phyloP scores from a whole-genome alignment of 2,888 invertebrate genomes.

The Sphecodes monilicornis region DNA sequence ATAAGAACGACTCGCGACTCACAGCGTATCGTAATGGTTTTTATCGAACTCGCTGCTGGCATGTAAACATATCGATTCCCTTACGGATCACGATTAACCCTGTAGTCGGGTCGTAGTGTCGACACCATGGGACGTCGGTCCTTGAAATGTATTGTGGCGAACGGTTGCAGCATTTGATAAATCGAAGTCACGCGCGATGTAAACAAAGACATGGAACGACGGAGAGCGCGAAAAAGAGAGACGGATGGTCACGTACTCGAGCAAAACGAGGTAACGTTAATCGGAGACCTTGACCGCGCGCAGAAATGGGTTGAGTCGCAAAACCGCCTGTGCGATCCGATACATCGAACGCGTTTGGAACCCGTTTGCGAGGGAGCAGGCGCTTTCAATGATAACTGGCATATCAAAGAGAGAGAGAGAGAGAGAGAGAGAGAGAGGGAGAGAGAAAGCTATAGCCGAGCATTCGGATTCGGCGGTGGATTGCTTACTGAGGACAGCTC shows the following conservation, averaged over 20 bases:
- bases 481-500: conserved; percentile 75
- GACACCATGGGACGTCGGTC: conserved; percentile 29
- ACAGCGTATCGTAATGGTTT: not conserved
- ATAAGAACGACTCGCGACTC: not conserved
- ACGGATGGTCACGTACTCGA: conserved; percentile 24
- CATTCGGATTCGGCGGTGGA: not conserved
- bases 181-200: conserved; percentile 32
- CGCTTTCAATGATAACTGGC: conserved; percentile 48
- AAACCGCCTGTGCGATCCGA: conserved; percentile 28
- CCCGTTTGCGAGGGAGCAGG: conserved; percentile 47
- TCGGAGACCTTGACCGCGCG: conserved; percentile 62
- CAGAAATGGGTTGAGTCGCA: conserved; percentile 41
- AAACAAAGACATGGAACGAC: conserved; percentile 35
- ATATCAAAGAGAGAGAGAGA: not conserved
- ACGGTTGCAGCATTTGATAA: conserved; percentile 31
- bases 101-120: conserved; percentile 34
- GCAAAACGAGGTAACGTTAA: conserved; percentile 48
- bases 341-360: conserved; percentile 23
- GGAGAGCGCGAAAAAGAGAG: not conserved
- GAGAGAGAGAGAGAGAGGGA: no score
- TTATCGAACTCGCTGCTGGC: not conserved
- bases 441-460: conserved; percentile 4
- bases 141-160: conserved; percentile 31
- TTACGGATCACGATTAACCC: conserved; percentile 36
- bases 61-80: conserved; percentile 40